These are phyloP conservation scores for Lytechinus pictus DNA, from an alignment of 35 echinoderm and acorn worm species.

Conservation along the genomic window DNA sequence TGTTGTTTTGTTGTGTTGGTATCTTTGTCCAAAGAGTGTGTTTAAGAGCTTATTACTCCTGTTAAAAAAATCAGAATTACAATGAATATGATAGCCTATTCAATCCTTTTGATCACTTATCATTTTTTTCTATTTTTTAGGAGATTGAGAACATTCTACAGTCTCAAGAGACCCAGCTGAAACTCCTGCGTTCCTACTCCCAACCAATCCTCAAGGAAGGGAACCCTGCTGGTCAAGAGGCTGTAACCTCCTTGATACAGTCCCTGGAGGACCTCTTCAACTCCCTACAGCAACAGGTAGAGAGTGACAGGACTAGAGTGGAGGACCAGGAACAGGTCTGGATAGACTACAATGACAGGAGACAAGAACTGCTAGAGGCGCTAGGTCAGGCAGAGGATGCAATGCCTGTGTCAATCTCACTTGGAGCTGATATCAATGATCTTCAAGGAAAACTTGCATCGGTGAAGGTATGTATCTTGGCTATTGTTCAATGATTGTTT, in stretches of 20 bases:
- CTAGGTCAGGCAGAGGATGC: constrained; percentile 50
- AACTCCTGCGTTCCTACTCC: constrained; percentile 53
- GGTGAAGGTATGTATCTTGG: constrained; percentile 51
- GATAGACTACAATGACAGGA: constrained; percentile 64
- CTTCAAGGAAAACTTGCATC: constrained; percentile 48
- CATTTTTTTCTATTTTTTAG: not conserved
- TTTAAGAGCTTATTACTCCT: no score
- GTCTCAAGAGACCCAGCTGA: constrained; percentile 51
- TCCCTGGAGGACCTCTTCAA: constrained; percentile 52
- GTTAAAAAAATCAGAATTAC: no score
- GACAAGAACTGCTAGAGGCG: constrained; percentile 60
- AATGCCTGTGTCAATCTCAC: constrained; percentile 57
- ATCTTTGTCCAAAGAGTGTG: no score
- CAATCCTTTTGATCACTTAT: not conserved
- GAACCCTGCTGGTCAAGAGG: constrained; percentile 60
- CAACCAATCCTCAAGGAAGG: constrained; percentile 55
- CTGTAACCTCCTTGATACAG: constrained; percentile 56
- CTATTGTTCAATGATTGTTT: not conserved
- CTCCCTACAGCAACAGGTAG: constrained; percentile 22
- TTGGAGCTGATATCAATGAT: constrained; percentile 45
- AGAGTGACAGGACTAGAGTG: constrained; percentile 31
- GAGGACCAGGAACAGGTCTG: constrained; percentile 40
- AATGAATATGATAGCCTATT: not conserved
- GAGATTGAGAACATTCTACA: constrained; percentile 61
- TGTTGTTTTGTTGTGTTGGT: no score